A percentile compares a stretch with the other conserved stretches of the same genome.
phyloP scores from a whole-genome alignment of 2,113 vertebrate species.

The Pangasianodon gigas region DNA sequence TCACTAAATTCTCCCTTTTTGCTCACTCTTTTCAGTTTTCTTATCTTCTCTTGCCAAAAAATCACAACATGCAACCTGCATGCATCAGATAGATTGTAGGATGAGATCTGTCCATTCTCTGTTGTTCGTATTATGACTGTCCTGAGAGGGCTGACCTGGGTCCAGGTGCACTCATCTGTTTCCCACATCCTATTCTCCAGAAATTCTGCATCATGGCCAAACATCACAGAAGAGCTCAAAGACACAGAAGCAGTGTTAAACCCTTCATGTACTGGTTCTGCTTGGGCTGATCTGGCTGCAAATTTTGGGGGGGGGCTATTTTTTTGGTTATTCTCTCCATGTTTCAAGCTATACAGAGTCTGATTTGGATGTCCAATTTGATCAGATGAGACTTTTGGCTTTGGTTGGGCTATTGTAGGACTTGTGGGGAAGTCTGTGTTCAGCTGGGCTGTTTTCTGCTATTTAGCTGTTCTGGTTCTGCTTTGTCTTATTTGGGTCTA shows the following conservation, averaged over 20 bases:
- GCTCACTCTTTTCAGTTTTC: neutral
- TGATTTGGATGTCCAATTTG: neutral
- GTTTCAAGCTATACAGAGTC: neutral
- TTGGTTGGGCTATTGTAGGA: neutral
- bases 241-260: neutral
- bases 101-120: neutral
- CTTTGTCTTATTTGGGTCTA: neutral
- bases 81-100: neutral
- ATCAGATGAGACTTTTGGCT: neutral
- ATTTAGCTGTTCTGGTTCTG: neutral
- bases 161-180: neutral
- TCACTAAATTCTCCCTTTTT: slow-evolving; percentile 13
- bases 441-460: neutral
- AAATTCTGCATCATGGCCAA: neutral
- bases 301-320: neutral
- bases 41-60: neutral
- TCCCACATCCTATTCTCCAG: neutral
- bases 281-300: neutral
- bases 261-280: neutral
- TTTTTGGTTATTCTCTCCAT: neutral
- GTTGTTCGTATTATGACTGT: neutral
- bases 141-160: neutral
- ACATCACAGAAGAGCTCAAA: neutral
- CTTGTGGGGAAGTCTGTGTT: neutral
- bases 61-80: neutral